Conservation (phyloP, 2,888 invertebrate genomes). For the Lithophane leautieri region DNA sequence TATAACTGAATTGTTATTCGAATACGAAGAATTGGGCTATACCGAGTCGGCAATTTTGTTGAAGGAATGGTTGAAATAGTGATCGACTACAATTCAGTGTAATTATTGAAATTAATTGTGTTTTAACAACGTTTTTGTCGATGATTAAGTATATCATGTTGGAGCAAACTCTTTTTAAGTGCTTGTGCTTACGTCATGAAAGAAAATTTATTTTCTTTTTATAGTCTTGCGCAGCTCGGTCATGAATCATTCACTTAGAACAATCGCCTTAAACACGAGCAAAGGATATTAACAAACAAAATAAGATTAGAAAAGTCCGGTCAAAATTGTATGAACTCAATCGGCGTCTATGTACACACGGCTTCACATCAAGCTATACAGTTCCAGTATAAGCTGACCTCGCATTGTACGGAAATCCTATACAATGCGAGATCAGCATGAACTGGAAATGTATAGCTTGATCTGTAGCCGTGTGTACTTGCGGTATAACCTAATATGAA, state of each 20-base stretch:
- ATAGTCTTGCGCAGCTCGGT: constrained; percentile 29
- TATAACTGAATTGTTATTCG: neutral
- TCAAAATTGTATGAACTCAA: constrained; percentile 46
- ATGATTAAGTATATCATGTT: constrained; percentile 25
- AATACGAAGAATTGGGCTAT: neutral
- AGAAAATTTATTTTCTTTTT: constrained; percentile 29
- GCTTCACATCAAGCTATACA: too few relatives aligned
- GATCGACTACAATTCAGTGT: neutral
- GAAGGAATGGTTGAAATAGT: neutral
- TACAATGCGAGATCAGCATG: too few relatives aligned
- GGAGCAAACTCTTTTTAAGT: constrained; percentile 28
- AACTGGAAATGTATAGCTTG: too few relatives aligned
- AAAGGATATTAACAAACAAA: constrained; percentile 47
- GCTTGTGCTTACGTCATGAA: constrained; percentile 40
- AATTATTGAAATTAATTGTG: constrained; percentile 4
- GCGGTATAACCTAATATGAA: constrained; percentile 51
- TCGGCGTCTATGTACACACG: constrained; percentile 15
- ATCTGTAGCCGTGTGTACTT: too few relatives aligned
- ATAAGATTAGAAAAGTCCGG: constrained; percentile 47
- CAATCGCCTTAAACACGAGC: constrained; percentile 32
- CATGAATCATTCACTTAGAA: constrained; percentile 42
- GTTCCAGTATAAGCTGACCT: too few relatives aligned
- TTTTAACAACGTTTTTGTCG: constrained; percentile 8
- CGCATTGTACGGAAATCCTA: too few relatives aligned
- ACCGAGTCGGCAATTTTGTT: neutral